Evolutionary conservation across 37 sponge, comb jelly and placozoan genomes (phyloP).

Genomic region (Amphimedon queenslandica): DNA sequence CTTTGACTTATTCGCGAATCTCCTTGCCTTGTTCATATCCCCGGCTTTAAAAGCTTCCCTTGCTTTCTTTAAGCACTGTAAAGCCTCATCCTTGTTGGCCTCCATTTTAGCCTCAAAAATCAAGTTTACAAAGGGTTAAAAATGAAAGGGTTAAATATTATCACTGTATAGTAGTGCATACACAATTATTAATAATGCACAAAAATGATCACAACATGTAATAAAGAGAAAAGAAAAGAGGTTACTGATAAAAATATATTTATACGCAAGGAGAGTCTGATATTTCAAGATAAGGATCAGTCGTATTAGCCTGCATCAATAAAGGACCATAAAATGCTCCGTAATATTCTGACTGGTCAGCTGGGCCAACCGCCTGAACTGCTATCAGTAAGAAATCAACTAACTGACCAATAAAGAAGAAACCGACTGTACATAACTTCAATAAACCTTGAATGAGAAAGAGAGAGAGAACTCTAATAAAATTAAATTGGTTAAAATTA

Average conservation of each 20-base stretch:
- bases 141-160: not conserved
- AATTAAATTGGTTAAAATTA: too few relatives aligned
- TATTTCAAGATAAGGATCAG: slow-evolving; percentile 23
- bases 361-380: slow-evolving; percentile 91
- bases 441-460: slow-evolving; percentile 63
- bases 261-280: not conserved
- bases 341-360: slow-evolving; percentile 84
- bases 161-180: not conserved
- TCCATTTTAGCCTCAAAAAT: not conserved
- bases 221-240: too few relatives aligned
- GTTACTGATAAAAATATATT: not conserved
- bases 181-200: not conserved
- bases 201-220: too few relatives aligned
- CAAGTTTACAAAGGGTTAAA: not conserved
- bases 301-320: slow-evolving; percentile 15
- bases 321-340: slow-evolving; percentile 83
- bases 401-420: slow-evolving; percentile 90
- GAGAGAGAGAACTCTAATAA: too few relatives aligned
- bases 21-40: slow-evolving; percentile 25
- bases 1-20: slow-evolving; percentile 47
- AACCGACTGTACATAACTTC: slow-evolving; percentile 95
- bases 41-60: slow-evolving; percentile 4
- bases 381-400: slow-evolving; percentile 94
- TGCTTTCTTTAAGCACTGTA: slow-evolving; percentile 44
- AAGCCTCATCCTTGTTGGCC: slow-evolving; percentile 53